A percentile compares a stretch with the other conserved stretches of the same genome.
These are phyloP conservation scores for Halesus radiatus DNA, from an alignment of 1,140 invertebrate genomes.

Conservation along the genomic window DNA sequence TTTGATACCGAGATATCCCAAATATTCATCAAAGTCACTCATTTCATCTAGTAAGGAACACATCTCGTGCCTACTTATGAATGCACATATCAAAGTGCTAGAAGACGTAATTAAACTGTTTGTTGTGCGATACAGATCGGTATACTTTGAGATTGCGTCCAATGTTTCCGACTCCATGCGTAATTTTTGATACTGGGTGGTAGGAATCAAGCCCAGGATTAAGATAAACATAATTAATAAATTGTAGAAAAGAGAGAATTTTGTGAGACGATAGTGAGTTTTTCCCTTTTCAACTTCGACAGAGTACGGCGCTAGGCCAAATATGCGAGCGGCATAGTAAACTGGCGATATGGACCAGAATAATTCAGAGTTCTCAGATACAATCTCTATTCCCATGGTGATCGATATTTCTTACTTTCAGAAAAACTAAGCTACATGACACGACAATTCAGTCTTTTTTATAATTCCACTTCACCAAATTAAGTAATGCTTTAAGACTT, in stretches of 20 bases:
- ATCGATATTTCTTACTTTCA: too few relatives aligned
- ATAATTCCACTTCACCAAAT: too few relatives aligned
- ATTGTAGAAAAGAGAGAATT: conserved; percentile 17
- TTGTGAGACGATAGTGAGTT: conserved; percentile 14
- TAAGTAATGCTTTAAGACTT: too few relatives aligned
- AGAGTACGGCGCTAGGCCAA: conserved; percentile 45
- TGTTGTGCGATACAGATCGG: conserved; percentile 40
- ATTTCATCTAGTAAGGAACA: conserved; percentile 39
- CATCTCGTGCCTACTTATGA: conserved; percentile 22
- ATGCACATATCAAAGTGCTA: background rate
- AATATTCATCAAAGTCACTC: conserved; percentile 40
- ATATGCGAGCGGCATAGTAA: conserved; percentile 32
- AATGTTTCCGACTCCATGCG: background rate
- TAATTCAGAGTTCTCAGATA: background rate
- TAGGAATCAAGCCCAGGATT: background rate
- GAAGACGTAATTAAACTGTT: background rate
- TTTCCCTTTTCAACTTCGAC: background rate
- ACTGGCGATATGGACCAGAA: conserved; percentile 18
- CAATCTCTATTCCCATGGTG: background rate
- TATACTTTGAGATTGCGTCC: conserved; percentile 36
- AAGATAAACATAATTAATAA: background rate
- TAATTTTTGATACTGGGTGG: conserved; percentile 28
- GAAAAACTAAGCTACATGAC: too few relatives aligned
- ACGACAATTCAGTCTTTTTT: too few relatives aligned
- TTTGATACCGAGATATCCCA: conserved; percentile 32